Percentiles rank a stretch among this genome's conserved stretches.
phyloP scores from a whole-genome alignment of 2,888 invertebrate species.

The Pyrochroa serraticornis region DNA sequence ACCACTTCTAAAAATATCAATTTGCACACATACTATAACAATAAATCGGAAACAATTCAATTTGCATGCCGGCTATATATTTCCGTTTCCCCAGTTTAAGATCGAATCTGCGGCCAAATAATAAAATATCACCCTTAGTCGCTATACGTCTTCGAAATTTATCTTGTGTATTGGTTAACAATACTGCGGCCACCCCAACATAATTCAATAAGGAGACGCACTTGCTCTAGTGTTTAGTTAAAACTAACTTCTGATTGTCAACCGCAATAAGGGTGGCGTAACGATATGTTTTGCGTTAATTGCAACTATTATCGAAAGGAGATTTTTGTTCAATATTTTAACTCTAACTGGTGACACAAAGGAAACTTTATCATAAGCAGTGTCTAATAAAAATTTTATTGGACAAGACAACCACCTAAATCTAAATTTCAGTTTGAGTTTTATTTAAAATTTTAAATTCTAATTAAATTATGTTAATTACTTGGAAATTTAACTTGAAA shows the following conservation, averaged over 20 bases:
- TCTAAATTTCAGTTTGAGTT: too few relatives aligned
- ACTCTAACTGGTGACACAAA: too few relatives aligned
- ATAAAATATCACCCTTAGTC: constrained; percentile 44
- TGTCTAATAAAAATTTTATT: too few relatives aligned
- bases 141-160: constrained; percentile 46
- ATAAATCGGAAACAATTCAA: constrained; percentile 51
- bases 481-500: too few relatives aligned
- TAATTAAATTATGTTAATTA: too few relatives aligned
- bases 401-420: too few relatives aligned
- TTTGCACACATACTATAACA: constrained; percentile 40
- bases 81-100: constrained; percentile 45
- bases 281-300: too few relatives aligned
- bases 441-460: too few relatives aligned
- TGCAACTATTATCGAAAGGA: too few relatives aligned
- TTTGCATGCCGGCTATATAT: constrained; percentile 49
- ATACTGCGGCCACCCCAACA: constrained; percentile 43
- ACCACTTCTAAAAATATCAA: constrained; percentile 30
- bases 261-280: neutral
- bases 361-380: too few relatives aligned
- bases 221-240: neutral
- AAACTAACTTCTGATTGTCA: neutral
- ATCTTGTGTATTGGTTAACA: constrained; percentile 50
- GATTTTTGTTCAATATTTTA: too few relatives aligned
- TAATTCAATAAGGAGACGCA: constrained; percentile 31
- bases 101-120: constrained; percentile 48